Conservation (phyloP, 2,797 vertebrate genomes). For the Hydrolagus colliei region DNA sequence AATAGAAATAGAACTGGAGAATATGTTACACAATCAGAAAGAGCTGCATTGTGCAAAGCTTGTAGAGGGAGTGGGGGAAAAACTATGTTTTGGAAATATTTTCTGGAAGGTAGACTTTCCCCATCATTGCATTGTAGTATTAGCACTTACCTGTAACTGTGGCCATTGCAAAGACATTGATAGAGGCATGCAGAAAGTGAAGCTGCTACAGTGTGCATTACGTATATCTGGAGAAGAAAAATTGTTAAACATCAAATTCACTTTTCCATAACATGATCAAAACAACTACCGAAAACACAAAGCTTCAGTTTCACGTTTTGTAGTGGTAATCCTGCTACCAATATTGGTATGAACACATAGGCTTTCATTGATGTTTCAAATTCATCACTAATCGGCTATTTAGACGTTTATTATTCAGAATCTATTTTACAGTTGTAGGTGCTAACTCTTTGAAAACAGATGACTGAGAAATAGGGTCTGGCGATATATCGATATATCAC, state of each 20-base stretch:
- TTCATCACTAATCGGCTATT: neutral
- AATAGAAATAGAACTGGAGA: too few species aligned
- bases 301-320: too few species aligned
- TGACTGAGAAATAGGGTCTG: neutral
- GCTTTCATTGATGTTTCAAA: neutral
- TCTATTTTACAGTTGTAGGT: neutral
- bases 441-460: neutral
- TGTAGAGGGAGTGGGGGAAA: too few species aligned
- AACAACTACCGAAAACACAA: neutral
- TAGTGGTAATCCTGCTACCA: neutral
- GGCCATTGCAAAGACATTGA: slow-evolving; percentile 91
- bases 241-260: neutral
- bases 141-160: slow-evolving; percentile 73
- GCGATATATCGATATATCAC: too few species aligned
- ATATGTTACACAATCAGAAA: too few species aligned
- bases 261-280: neutral
- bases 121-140: neutral
- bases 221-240: slow-evolving; percentile 68
- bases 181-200: slow-evolving; percentile 96
- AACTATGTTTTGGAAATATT: too few species aligned
- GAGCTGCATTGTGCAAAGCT: too few species aligned
- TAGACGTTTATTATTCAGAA: neutral
- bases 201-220: slow-evolving; percentile 91
- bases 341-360: neutral
- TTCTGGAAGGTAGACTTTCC: too few species aligned